Percentiles rank a stretch among this genome's conserved stretches.
These are phyloP conservation scores for Lordiphosa stackelbergi DNA, from an alignment of 1,140 invertebrate species.

Conservation along the genomic window DNA sequence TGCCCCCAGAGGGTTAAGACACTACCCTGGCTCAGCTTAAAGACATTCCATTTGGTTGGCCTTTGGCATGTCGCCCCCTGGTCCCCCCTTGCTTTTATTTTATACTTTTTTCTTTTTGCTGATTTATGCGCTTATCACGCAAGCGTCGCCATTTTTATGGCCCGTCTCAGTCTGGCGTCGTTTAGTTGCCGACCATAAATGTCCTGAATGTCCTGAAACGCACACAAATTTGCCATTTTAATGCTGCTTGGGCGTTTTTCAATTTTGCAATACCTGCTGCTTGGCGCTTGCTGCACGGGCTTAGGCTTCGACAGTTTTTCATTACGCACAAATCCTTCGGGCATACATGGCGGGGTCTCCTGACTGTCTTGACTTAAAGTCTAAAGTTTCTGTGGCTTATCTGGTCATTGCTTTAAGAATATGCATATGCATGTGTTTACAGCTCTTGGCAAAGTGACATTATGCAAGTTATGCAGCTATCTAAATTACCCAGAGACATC, in stretches of 20 bases:
- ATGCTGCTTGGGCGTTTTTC: slow-evolving; percentile 58
- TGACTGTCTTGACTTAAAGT: slow-evolving; percentile 26
- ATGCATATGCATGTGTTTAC: slow-evolving; percentile 21
- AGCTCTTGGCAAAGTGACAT: slow-evolving; percentile 49
- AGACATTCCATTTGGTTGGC: slow-evolving; percentile 12
- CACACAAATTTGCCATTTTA: slow-evolving; percentile 74
- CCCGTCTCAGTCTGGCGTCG: slow-evolving; percentile 50
- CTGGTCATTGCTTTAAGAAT: slow-evolving; percentile 32
- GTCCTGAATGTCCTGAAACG: slow-evolving; percentile 58
- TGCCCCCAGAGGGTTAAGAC: slow-evolving; percentile 4
- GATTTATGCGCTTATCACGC: slow-evolving; percentile 73
- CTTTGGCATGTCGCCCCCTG: slow-evolving; percentile 1
- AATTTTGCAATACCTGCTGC: slow-evolving; percentile 51
- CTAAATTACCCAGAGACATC: slow-evolving; percentile 76
- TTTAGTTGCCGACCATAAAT: slow-evolving; percentile 62
- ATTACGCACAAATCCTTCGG: slow-evolving; percentile 73
- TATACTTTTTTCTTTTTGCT: slow-evolving; percentile 18
- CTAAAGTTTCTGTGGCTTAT: slow-evolving; percentile 28
- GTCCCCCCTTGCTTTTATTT: background rate
- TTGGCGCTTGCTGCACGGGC: slow-evolving; percentile 19
- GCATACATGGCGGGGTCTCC: slow-evolving; percentile 41
- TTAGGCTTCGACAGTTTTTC: slow-evolving; percentile 61
- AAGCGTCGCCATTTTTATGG: slow-evolving; percentile 66
- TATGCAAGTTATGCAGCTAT: slow-evolving; percentile 71
- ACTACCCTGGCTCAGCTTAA: slow-evolving; percentile 5